Evolutionary conservation across 2,113 vertebrate genomes (phyloP).

Genomic region (Equus przewalskii): DNA sequence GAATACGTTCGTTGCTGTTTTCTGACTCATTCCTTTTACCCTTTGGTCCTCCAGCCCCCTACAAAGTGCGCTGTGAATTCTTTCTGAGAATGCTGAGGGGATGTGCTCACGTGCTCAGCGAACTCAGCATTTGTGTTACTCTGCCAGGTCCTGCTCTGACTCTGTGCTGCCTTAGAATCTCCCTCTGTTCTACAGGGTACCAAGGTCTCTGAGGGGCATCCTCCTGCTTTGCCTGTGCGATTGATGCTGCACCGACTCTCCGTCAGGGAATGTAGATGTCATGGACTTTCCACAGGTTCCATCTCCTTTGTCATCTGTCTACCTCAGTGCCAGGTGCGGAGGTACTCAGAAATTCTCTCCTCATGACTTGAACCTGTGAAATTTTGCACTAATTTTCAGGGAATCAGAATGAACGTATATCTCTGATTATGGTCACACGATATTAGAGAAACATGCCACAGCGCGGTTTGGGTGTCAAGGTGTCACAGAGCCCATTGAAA

Average conservation of each 20-base stretch:
- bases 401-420: neutral
- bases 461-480: neutral
- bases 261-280: neutral
- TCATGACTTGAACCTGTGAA: neutral
- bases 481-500: neutral
- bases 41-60: neutral
- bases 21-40: neutral
- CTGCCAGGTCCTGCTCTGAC: neutral
- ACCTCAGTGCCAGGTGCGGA: neutral
- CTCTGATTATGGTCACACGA: neutral
- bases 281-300: accelerated
- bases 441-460: neutral
- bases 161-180: neutral
- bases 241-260: neutral
- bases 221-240: too few species aligned
- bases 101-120: neutral
- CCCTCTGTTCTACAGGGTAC: neutral
- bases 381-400: neutral
- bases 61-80: neutral
- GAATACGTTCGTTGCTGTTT: neutral
- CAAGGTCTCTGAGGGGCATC: neutral
- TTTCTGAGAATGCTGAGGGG: neutral
- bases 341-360: constrained; percentile 11
- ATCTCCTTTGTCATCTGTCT: neutral
- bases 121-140: neutral